phyloP scores from a whole-genome alignment of 2,113 vertebrate species.

The Phaetusa simplex region DNA sequence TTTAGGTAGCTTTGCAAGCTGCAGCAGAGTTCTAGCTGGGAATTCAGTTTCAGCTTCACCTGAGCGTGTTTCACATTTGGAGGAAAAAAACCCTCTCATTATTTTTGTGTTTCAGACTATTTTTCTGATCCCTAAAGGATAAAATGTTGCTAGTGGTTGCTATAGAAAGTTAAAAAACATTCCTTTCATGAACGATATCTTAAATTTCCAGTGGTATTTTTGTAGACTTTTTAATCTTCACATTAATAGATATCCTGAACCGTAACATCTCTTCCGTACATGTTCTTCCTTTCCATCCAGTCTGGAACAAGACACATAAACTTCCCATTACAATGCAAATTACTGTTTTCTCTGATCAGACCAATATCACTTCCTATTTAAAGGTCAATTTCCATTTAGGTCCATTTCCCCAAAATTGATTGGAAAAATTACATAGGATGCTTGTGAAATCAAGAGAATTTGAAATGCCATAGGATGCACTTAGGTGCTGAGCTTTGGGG shows the following conservation, averaged over 20 bases:
- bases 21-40: not conserved
- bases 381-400: not conserved
- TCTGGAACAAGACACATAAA: not conserved
- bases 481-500: not conserved
- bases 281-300: not conserved
- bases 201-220: not conserved
- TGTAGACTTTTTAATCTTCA: not conserved
- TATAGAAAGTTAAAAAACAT: not conserved
- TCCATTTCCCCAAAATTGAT: not conserved
- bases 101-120: not conserved
- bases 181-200: not conserved
- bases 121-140: not conserved
- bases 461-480: not conserved
- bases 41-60: slow-evolving; percentile 1
- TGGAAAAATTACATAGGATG: not conserved
- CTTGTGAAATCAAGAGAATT: not conserved
- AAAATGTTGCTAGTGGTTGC: not conserved
- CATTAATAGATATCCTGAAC: not conserved
- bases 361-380: not conserved
- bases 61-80: not conserved
- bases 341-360: not conserved
- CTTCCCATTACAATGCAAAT: not conserved
- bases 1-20: not conserved
- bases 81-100: accelerated
- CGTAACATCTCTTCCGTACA: not conserved